Percentiles rank a stretch among this genome's conserved stretches.
phyloP scores from a whole-genome alignment of 1,140 invertebrate species.

The Apis florea region DNA sequence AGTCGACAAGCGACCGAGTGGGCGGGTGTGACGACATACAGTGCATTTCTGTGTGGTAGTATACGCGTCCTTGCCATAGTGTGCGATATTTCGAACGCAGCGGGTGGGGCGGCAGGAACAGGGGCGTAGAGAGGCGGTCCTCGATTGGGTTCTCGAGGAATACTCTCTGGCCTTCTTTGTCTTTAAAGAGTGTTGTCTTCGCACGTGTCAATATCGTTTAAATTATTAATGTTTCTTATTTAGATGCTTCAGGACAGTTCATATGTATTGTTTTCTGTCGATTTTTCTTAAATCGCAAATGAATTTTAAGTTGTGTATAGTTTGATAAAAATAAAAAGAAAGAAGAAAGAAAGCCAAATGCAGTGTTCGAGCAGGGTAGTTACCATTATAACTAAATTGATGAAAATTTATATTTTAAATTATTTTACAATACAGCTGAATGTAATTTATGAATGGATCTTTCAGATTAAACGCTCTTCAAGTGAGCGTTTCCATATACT shows the following conservation, averaged over 20 bases:
- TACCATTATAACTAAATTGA: neutral
- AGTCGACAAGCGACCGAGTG: constrained; percentile 65
- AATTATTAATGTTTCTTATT: neutral
- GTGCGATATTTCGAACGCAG: constrained; percentile 40
- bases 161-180: constrained; percentile 65
- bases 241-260: neutral
- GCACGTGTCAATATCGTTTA: constrained; percentile 54
- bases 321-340: neutral
- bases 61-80: constrained; percentile 70
- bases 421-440: neutral
- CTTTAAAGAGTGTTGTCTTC: constrained; percentile 37
- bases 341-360: neutral
- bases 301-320: neutral
- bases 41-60: constrained; percentile 35
- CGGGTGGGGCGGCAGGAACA: constrained; percentile 68
- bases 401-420: neutral
- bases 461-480: constrained; percentile 28
- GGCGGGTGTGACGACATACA: constrained; percentile 72
- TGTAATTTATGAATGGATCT: neutral
- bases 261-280: neutral
- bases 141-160: constrained; percentile 69
- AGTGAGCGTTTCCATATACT: neutral
- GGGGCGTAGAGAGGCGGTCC: constrained; percentile 74
- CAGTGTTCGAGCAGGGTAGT: neutral
- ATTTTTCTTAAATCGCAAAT: neutral